Conservation (phyloP, 2,113 vertebrate species). For the Malurus melanocephalus region DNA sequence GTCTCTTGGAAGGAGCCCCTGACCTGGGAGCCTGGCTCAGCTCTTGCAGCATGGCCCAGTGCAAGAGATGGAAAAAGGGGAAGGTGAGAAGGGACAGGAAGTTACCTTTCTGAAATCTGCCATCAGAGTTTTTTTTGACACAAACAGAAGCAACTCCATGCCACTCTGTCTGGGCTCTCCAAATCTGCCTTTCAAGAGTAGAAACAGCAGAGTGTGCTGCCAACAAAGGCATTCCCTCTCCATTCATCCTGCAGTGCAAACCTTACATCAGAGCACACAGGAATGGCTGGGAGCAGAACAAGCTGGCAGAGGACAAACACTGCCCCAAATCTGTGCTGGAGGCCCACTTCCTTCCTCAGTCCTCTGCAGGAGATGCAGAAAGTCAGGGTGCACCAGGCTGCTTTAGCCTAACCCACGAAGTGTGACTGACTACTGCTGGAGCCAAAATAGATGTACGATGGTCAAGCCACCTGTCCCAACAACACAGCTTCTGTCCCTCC, state of each 20-base stretch:
- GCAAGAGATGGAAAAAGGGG: not conserved
- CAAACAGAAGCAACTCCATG: not conserved
- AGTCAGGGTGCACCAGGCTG: rapidly evolving
- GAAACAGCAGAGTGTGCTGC: not conserved
- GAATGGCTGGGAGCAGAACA: not conserved
- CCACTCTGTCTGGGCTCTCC: not conserved
- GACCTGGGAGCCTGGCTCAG: not conserved
- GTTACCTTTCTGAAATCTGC: not conserved
- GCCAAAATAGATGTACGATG: not conserved
- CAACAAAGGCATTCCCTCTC: not conserved
- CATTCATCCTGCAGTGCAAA: not conserved
- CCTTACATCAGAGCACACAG: not conserved
- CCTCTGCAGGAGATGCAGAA: not conserved
- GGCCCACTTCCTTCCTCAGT: not conserved
- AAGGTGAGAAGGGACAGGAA: not conserved
- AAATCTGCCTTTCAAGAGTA: not conserved
- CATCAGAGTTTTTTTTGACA: not conserved
- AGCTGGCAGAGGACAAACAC: not conserved
- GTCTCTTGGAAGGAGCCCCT: not conserved
- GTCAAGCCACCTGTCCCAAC: not conserved
- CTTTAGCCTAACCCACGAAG: not conserved
- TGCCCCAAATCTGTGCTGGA: not conserved
- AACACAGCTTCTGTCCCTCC: not conserved
- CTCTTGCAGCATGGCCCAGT: not conserved
- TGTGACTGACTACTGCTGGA: not conserved